Evolutionary conservation across 2,113 vertebrate species (phyloP).

Genomic region (Triplophysa dalaica): DNA sequence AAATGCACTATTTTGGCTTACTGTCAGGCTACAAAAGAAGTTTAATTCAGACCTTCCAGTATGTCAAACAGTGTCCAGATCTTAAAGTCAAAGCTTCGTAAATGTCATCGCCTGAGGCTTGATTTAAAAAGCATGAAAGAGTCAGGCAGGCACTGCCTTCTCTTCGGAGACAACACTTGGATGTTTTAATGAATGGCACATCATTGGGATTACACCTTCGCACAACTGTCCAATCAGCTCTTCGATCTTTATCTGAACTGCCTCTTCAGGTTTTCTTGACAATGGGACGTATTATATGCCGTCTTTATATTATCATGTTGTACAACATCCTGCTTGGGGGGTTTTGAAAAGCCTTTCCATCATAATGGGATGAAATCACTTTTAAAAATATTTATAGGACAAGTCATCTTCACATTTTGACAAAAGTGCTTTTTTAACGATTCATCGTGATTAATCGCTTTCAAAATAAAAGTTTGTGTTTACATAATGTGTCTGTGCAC

Average conservation of each 20-base stretch:
- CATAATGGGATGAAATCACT: background rate
- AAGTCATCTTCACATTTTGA: background rate
- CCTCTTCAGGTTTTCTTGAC: conserved; percentile 15
- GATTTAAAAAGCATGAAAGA: conserved; percentile 7
- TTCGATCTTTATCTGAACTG: background rate
- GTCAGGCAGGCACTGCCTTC: background rate
- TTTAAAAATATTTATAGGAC: background rate
- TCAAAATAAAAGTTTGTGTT: too few species aligned
- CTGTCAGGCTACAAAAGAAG: conserved; percentile 1
- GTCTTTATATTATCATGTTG: background rate
- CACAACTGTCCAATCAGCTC: conserved; percentile 14
- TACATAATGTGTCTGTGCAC: too few species aligned
- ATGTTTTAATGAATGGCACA: conserved; percentile 24
- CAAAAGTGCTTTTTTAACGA: too few species aligned
- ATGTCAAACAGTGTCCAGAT: conserved; percentile 17
- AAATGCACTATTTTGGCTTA: background rate
- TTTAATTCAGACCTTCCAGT: background rate
- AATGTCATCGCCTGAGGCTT: background rate
- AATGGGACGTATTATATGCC: conserved; percentile 5
- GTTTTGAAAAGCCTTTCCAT: background rate
- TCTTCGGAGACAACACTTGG: background rate
- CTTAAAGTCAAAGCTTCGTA: background rate
- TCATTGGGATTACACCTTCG: background rate
- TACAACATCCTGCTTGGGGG: conserved; percentile 13
- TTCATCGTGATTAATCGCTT: too few species aligned